Evolutionary conservation across 35 echinoderm and acorn worm genomes (phyloP).

Genomic region (Ophiothrix spiculata): DNA sequence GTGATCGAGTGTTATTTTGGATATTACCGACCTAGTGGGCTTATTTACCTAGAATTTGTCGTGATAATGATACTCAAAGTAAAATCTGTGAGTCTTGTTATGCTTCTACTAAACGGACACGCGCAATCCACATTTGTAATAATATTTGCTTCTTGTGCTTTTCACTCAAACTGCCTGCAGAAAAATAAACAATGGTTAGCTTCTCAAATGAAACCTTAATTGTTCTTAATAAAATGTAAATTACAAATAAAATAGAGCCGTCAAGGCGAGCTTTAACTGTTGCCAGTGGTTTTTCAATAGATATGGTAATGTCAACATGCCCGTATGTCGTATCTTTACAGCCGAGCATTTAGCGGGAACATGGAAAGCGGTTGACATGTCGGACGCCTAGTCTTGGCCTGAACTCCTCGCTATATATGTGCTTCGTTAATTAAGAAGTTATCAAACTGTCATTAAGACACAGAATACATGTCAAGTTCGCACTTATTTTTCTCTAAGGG

Average conservation of each 20-base stretch:
- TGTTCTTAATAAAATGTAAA: not conserved
- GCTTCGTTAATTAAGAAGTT: too few relatives aligned
- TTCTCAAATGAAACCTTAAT: not conserved
- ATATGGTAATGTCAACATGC: not conserved
- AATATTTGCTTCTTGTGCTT: constrained; percentile 4
- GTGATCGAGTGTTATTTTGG: not conserved
- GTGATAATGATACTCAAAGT: not conserved
- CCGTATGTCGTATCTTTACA: constrained; percentile 14
- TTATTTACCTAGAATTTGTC: not conserved
- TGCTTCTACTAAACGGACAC: not conserved
- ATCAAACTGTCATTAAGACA: too few relatives aligned
- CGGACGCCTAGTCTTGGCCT: too few relatives aligned
- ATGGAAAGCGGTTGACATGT: too few relatives aligned
- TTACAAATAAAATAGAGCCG: not conserved
- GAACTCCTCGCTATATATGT: too few relatives aligned
- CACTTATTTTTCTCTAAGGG: too few relatives aligned
- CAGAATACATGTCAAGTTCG: too few relatives aligned
- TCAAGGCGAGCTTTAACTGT: not conserved
- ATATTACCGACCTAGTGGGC: not conserved
- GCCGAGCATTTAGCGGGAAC: too few relatives aligned
- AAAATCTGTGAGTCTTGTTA: not conserved
- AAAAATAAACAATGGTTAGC: not conserved
- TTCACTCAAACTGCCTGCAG: not conserved
- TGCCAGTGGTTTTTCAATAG: not conserved
- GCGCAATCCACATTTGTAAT: not conserved